Base-by-base conservation (phyloP, 2,888 invertebrate species). In the Callyntrura sp. region DNA sequence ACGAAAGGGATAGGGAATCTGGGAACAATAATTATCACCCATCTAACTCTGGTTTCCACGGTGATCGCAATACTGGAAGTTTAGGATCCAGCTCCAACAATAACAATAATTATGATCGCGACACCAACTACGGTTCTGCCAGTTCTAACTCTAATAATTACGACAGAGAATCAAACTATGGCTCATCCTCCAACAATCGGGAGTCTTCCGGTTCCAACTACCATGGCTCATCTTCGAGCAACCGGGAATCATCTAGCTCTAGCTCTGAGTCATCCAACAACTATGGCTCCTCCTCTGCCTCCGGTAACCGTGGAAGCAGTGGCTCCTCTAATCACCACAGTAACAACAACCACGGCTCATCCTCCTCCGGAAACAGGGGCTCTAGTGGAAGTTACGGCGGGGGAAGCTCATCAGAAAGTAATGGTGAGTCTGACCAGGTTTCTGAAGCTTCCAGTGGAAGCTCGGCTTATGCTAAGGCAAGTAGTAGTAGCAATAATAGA, bases 401-500 rank as follows among this genome's bases (percentile, higher is more conserved):
- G 43, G 78, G 62, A 35, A 76, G 76, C 76, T 88, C 88, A 28
- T 88, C 88, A 45, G 88, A 88, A 57, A 70, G 12, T 28, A 51
- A 60, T 55, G 88, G 88, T 83, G 84, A 89, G 84, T 68, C 88
- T 25, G 65, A 89, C 12, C 45, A 70, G 23, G n/a, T 68, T 20
- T 55, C 78, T 78, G 65, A 65, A 51, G 79, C 76, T 78, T 70
- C 73, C 35, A 55, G 45, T 65, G 88, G 65, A 48, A 78, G 82
- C 65, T 14, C 48, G 9, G 5, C 76, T 45, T 88, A 83, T 76
- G 70, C 83, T 28, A 20, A 88, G 12, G 25, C n/a, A 9, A 51
- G 35, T 14, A 79, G 43, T 14, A 60, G 28, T 76, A 57, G 51
- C 8, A 65, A 79, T 25, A 68, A 51, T 35, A 35, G 35, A 35